These are phyloP conservation scores for Prochilodus magdalenae DNA, from an alignment of 2,113 vertebrate genomes.

Conservation along the genomic window DNA sequence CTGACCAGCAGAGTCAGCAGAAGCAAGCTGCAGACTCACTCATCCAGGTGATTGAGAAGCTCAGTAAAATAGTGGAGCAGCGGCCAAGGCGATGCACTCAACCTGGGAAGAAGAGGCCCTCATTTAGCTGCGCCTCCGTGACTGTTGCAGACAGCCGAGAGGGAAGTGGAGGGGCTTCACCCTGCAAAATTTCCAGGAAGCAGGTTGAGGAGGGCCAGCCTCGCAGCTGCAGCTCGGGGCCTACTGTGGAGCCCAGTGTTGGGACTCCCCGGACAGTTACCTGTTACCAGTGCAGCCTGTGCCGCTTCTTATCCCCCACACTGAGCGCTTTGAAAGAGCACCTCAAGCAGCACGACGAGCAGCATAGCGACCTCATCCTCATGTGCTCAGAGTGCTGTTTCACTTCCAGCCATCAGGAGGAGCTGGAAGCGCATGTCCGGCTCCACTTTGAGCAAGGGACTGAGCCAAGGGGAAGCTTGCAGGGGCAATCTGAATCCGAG, in stretches of 20 bases:
- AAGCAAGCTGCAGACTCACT: slow-evolving; percentile 85
- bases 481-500: slow-evolving; percentile 10
- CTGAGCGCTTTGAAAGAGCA: slow-evolving; percentile 88
- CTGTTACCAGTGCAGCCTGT: slow-evolving; percentile 94
- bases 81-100: slow-evolving; percentile 83
- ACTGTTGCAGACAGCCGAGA: slow-evolving; percentile 60
- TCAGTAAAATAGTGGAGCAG: slow-evolving; percentile 95
- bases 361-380: slow-evolving; percentile 89
- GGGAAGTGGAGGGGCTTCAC: slow-evolving; percentile 67
- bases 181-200: slow-evolving; percentile 75
- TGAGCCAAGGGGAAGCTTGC: slow-evolving; percentile 49
- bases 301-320: slow-evolving; percentile 86
- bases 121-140: slow-evolving; percentile 58
- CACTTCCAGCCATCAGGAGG: slow-evolving; percentile 85
- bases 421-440: slow-evolving; percentile 89
- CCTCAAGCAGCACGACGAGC: slow-evolving; percentile 89
- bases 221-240: neutral
- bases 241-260: slow-evolving; percentile 5
- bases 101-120: slow-evolving; percentile 84
- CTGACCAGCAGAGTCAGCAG: slow-evolving; percentile 53
- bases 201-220: slow-evolving; percentile 61
- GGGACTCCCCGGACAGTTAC: slow-evolving; percentile 77
- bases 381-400: slow-evolving; percentile 93
- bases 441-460: slow-evolving; percentile 75
- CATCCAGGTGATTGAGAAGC: slow-evolving; percentile 94